A percentile compares a stretch with the other conserved stretches of the same genome.
phyloP scores from a whole-genome alignment of 2,797 vertebrate species.

The Hydrophis major region DNA sequence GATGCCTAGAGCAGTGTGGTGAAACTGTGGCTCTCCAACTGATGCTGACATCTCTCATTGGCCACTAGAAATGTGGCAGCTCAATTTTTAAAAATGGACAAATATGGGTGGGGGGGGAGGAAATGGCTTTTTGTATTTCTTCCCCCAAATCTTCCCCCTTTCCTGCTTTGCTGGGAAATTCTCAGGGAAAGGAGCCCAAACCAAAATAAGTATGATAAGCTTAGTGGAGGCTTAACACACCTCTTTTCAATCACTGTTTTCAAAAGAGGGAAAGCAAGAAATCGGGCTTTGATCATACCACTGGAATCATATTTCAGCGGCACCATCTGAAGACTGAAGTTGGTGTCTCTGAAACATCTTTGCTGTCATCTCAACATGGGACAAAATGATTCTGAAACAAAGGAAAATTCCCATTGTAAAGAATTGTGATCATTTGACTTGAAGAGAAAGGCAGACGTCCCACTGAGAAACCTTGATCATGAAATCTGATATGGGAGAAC shows the following conservation, averaged over 20 bases:
- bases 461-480: neutral
- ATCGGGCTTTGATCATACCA: neutral
- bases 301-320: neutral
- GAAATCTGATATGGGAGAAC: neutral
- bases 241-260: neutral
- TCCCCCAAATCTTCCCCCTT: neutral
- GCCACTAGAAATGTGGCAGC: neutral
- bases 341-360: neutral
- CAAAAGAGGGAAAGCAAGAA: neutral
- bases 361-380: neutral
- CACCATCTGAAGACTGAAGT: neutral
- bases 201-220: neutral
- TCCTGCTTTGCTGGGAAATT: neutral
- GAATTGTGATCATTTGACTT: too few species aligned
- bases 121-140: neutral
- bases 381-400: neutral
- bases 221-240: neutral
- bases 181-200: neutral
- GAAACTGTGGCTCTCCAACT: neutral
- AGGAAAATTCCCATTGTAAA: neutral
- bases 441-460: neutral
- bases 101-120: neutral
- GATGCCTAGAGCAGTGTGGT: neutral
- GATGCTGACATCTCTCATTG: neutral
- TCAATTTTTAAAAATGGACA: neutral